Conservation (phyloP, 2,113 vertebrate genomes). For the Elaphurus davidianus region DNA sequence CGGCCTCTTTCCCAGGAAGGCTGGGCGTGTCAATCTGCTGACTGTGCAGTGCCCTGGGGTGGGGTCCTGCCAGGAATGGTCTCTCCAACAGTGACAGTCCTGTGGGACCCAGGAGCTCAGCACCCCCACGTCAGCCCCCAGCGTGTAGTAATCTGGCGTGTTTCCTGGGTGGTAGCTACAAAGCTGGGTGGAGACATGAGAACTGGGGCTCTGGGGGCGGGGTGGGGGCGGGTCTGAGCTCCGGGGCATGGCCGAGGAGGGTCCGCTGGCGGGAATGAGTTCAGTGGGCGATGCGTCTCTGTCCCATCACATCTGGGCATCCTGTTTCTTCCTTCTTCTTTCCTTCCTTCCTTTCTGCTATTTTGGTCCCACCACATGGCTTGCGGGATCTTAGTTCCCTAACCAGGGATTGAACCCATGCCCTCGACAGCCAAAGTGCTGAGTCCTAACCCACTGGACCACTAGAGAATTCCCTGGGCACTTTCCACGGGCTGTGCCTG, state of each 20-base stretch:
- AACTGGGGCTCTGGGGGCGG: rapidly evolving
- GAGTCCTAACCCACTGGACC: not conserved
- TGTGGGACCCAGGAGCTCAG: not conserved
- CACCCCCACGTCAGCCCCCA: not conserved
- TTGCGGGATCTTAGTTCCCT: not conserved
- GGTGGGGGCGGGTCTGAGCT: not conserved
- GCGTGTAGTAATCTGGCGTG: rapidly evolving
- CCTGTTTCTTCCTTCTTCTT: not conserved
- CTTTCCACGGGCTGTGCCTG: not conserved
- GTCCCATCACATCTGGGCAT: not conserved
- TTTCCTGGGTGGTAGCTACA: not conserved
- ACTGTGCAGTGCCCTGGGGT: not conserved
- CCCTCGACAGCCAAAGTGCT: not conserved
- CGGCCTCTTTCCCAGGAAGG: not conserved
- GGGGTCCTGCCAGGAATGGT: not conserved
- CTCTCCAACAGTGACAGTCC: not conserved
- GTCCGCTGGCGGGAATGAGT: rapidly evolving
- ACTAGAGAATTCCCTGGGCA: not conserved
- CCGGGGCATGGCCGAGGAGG: not conserved
- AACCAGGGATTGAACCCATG: not conserved
- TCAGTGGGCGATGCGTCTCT: not conserved
- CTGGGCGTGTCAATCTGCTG: rapidly evolving
- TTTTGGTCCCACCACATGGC: not conserved
- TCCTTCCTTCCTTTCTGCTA: not conserved
- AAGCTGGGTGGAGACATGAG: not conserved